These are phyloP conservation scores for Acipenser transmontanus DNA, from an alignment of 2,797 vertebrate species.

Conservation along the genomic window DNA sequence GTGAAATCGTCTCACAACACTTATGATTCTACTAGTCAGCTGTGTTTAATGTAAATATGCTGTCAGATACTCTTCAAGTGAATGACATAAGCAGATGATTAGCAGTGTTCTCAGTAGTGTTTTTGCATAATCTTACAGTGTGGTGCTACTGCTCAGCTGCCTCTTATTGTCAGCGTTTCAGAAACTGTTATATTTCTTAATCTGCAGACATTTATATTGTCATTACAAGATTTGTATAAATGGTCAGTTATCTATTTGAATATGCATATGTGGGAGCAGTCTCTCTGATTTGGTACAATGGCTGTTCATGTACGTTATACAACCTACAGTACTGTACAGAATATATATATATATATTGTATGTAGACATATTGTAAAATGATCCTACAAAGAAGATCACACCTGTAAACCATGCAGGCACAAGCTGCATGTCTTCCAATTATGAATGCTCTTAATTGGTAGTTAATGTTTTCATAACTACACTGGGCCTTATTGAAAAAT, in stretches of 20 bases:
- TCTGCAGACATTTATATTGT: conserved; percentile 61
- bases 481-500: too few species aligned
- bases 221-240: conserved; percentile 58
- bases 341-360: too few species aligned
- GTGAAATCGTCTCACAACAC: conserved; percentile 4
- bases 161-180: conserved; percentile 58
- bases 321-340: too few species aligned
- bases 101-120: conserved; percentile 75
- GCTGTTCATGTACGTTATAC: too few species aligned
- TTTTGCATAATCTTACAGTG: conserved; percentile 80
- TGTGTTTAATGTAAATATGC: conserved; percentile 82
- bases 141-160: conserved; percentile 61
- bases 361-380: too few species aligned
- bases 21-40: conserved; percentile 54
- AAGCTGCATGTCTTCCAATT: too few species aligned
- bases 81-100: conserved; percentile 91
- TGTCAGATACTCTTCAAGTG: conserved; percentile 84
- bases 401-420: too few species aligned
- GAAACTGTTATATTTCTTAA: conserved; percentile 52
- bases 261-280: conserved; percentile 25
- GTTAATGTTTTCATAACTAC: too few species aligned
- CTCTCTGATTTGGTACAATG: too few species aligned
- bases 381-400: too few species aligned
- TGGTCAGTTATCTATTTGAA: conserved; percentile 60
- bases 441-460: too few species aligned